These are phyloP conservation scores for Brachypalpus laphriformis DNA, from an alignment of 2,888 invertebrate genomes.

Conservation along the genomic window DNA sequence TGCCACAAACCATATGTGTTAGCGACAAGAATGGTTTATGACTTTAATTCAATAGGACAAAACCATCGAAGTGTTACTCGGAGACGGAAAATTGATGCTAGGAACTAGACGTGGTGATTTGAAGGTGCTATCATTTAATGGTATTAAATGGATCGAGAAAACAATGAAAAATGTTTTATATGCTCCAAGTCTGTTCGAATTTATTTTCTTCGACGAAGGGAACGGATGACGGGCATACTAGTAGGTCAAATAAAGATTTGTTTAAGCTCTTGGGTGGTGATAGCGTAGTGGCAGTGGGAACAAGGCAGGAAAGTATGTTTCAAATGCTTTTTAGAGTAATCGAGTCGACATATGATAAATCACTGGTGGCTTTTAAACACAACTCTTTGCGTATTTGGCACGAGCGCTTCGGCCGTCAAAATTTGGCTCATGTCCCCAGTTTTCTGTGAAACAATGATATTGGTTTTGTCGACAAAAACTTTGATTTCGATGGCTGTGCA, in stretches of 20 bases:
- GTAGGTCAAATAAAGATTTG: constrained; percentile 37
- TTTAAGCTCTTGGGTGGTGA: too few species aligned
- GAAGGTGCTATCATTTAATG: too few species aligned
- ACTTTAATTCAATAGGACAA: constrained; percentile 11
- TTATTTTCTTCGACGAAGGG: constrained; percentile 52
- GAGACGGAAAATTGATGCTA: constrained; percentile 13
- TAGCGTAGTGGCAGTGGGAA: too few species aligned
- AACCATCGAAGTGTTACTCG: background rate
- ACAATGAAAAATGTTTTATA: too few species aligned
- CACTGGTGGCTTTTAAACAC: constrained; percentile 20
- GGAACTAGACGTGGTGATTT: constrained; percentile 37
- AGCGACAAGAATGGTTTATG: constrained; percentile 28
- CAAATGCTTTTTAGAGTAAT: too few species aligned
- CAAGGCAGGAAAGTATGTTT: too few species aligned
- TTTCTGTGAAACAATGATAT: constrained; percentile 5
- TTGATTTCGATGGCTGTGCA: constrained; percentile 29
- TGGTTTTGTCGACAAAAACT: constrained; percentile 36
- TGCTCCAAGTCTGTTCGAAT: constrained; percentile 29
- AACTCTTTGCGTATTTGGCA: too few species aligned
- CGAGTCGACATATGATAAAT: constrained; percentile 29
- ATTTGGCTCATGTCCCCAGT: constrained; percentile 11
- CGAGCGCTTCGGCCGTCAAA: constrained; percentile 18
- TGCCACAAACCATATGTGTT: constrained; percentile 27
- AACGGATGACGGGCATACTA: constrained; percentile 39
- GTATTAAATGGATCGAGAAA: too few species aligned